Base-by-base conservation (phyloP, 1,140 invertebrate species). In the Drosophila sucinea region DNA sequence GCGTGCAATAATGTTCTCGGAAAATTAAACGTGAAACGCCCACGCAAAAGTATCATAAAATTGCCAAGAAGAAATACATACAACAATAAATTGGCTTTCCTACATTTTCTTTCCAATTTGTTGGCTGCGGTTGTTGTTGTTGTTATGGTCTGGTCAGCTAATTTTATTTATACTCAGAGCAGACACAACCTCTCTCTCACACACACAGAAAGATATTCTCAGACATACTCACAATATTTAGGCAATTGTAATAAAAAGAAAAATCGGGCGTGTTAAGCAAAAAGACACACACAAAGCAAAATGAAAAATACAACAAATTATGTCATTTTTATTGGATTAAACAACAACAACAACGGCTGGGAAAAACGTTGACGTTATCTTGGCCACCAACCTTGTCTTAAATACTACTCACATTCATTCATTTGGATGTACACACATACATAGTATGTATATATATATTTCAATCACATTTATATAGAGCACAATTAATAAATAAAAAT, bases 401-500 rank as follows among this genome's bases (percentile, higher is more conserved):
- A 17, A 25, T 47, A 25, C 17, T 25, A 47, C 17, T 11, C 11
- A 41, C 3, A 41, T 40, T 11, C 11, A 40, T 40, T 11, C 38
- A 44, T 44, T 5, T 44, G 35, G 8, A 38, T 10, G n/a, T 10
- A 57, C 7, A 33, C 27, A 38, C 7, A 73, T 4, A 66, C 32
- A 47, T 54, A 11, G 17, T 17, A 17, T 17, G 17, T 17, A 17
- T 17, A 17, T 33, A 47, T 33, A 33, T 17, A n/a, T 35, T 10
- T 78, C 4, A 25, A 25, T 47, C 23, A 17, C 23, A 63, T 67
- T 63, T 77, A 60, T 77, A 60, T 78, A 78, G 67, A 72, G 23
- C 30, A 44, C 69, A 79, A 78, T 56, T 78, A 47, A 47, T 47
- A 23, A 73, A 78, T 79, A 79, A 78, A 78, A 79, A 68, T 78